Percentiles rank a stretch among this genome's conserved stretches.
These are phyloP conservation scores for Aphelinus atriplicis DNA, from an alignment of 1,140 invertebrate genomes.

Conservation along the genomic window DNA sequence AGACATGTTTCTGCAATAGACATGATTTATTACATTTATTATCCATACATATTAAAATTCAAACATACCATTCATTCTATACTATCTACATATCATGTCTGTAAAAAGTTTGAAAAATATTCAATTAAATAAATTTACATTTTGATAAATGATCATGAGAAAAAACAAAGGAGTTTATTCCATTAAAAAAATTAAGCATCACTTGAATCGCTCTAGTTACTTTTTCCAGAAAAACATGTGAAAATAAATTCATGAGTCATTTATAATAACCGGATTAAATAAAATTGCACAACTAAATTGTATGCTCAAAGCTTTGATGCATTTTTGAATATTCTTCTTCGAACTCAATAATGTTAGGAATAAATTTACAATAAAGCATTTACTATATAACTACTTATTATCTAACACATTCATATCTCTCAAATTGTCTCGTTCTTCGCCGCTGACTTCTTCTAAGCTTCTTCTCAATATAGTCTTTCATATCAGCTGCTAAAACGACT, in stretches of 20 bases:
- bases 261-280: neutral
- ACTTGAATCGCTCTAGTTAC: neutral
- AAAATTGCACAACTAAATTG: conserved; percentile 35
- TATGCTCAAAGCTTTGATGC: conserved; percentile 29
- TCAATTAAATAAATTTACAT: conserved; percentile 15
- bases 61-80: conserved; percentile 27
- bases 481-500: neutral
- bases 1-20: too few relatives aligned
- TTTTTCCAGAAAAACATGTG: conserved; percentile 18
- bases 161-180: too few relatives aligned
- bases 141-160: neutral
- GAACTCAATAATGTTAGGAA: conserved; percentile 22
- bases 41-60: conserved; percentile 37
- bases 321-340: conserved; percentile 5
- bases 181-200: too few relatives aligned
- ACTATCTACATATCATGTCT: conserved; percentile 33
- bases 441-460: conserved; percentile 35
- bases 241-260: conserved; percentile 38
- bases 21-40: conserved; percentile 27
- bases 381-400: conserved; percentile 25
- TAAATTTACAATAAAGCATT: conserved; percentile 15
- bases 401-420: conserved; percentile 45
- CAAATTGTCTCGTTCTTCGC: conserved; percentile 38
- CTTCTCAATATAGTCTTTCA: conserved; percentile 27
- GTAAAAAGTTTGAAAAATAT: conserved; percentile 17